Percentiles rank a stretch among this genome's conserved stretches.
Conservation (phyloP, 2,113 vertebrate genomes). For the Actenoides lindsayi region DNA sequence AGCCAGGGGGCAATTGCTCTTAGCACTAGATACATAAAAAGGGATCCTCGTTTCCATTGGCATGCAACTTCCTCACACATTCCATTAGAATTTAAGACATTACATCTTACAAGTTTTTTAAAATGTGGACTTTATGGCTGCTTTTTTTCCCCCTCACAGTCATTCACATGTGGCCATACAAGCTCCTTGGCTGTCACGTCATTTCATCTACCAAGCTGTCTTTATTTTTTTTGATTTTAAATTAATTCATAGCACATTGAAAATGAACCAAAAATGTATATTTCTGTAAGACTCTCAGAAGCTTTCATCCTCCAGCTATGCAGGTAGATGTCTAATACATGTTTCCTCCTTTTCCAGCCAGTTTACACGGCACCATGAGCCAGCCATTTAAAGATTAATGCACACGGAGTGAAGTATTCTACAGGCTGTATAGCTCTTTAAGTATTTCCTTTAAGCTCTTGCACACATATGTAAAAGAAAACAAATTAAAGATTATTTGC, state of each 20-base stretch:
- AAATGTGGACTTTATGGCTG: background rate
- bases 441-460: conserved; percentile 37
- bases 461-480: conserved; percentile 46
- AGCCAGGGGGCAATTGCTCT: conserved; percentile 45
- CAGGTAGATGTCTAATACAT: background rate
- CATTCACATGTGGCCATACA: background rate
- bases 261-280: background rate
- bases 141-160: background rate
- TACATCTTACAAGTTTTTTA: background rate
- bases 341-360: background rate
- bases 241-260: background rate
- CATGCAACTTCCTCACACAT: background rate
- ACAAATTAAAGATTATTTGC: conserved; percentile 55
- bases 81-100: background rate
- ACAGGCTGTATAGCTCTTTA: background rate
- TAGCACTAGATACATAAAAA: background rate
- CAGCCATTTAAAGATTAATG: background rate
- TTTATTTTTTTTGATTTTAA: background rate
- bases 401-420: background rate
- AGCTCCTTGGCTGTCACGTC: background rate
- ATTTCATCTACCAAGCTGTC: background rate
- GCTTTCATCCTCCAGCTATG: background rate
- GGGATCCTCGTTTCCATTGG: background rate
- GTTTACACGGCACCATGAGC: background rate
- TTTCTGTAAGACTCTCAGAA: background rate